phyloP scores from a whole-genome alignment of 2,797 vertebrate species.

The Cyprinella venusta region DNA sequence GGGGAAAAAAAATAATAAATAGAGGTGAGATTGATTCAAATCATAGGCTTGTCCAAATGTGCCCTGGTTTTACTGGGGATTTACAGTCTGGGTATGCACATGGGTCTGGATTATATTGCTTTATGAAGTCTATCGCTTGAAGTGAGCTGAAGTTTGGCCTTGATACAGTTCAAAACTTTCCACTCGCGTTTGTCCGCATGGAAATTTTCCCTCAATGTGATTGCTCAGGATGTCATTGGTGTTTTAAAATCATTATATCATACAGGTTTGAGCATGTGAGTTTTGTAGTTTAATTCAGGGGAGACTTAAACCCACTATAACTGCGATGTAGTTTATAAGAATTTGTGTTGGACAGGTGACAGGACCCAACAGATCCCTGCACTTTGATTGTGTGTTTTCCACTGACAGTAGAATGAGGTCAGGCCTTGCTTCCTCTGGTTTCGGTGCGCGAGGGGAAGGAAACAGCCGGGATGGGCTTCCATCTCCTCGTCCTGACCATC shows the following conservation, averaged over 20 bases:
- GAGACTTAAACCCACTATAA: not conserved
- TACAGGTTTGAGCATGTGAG: not conserved
- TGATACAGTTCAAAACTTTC: slow-evolving; percentile 29
- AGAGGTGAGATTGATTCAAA: slow-evolving; percentile 2
- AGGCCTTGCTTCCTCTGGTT: slow-evolving; percentile 50
- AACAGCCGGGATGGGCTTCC: slow-evolving; percentile 46
- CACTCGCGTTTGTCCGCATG: not conserved
- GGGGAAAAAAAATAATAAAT: not conserved
- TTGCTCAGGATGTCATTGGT: not conserved
- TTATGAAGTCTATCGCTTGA: not conserved
- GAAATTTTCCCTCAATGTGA: not conserved
- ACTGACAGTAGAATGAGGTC: slow-evolving; percentile 52
- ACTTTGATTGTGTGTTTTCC: slow-evolving; percentile 30
- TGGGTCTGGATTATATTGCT: not conserved
- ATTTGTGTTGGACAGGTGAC: slow-evolving; percentile 5
- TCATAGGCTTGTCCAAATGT: slow-evolving; percentile 20
- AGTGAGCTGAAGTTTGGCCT: slow-evolving; percentile 22
- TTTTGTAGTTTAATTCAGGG: not conserved
- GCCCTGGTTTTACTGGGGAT: slow-evolving; percentile 14
- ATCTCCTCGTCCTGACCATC: slow-evolving; percentile 51
- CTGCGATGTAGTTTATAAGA: not conserved
- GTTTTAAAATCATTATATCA: not conserved
- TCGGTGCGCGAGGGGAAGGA: slow-evolving; percentile 50
- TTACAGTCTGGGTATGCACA: slow-evolving; percentile 7
- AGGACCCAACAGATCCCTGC: not conserved